phyloP scores from a whole-genome alignment of 2,113 vertebrate genomes.

The Brachypteracias leptosomus region DNA sequence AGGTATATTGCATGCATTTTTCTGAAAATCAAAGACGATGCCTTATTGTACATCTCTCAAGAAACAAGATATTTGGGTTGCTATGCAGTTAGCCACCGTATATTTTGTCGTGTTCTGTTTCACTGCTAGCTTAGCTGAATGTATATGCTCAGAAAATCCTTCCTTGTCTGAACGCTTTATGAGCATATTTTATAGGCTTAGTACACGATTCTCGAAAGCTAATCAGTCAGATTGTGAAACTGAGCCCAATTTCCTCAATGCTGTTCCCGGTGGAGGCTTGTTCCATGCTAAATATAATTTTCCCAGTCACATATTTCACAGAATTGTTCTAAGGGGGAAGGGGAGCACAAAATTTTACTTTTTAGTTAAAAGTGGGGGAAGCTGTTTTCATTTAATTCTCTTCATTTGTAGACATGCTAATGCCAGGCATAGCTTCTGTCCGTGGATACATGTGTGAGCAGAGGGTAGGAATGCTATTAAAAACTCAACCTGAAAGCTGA shows the following conservation, averaged over 20 bases:
- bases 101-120: neutral
- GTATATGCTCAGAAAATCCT: neutral
- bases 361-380: neutral
- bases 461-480: neutral
- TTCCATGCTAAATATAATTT: conserved; percentile 33
- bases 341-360: neutral
- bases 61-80: neutral
- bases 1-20: neutral
- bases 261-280: neutral
- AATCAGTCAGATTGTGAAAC: conserved; percentile 49
- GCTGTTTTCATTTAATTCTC: neutral
- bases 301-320: neutral
- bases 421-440: neutral
- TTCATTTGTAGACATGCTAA: neutral
- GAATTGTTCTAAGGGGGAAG: neutral
- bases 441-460: neutral
- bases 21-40: neutral
- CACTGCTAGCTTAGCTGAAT: neutral
- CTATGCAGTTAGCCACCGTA: neutral
- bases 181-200: neutral
- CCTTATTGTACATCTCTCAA: neutral
- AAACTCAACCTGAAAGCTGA: neutral
- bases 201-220: conserved; percentile 34
- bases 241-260: neutral
- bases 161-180: conserved; percentile 21